Evolutionary conservation across 2,113 vertebrate species (phyloP).

Genomic region (Thinocorus orbignyianus): DNA sequence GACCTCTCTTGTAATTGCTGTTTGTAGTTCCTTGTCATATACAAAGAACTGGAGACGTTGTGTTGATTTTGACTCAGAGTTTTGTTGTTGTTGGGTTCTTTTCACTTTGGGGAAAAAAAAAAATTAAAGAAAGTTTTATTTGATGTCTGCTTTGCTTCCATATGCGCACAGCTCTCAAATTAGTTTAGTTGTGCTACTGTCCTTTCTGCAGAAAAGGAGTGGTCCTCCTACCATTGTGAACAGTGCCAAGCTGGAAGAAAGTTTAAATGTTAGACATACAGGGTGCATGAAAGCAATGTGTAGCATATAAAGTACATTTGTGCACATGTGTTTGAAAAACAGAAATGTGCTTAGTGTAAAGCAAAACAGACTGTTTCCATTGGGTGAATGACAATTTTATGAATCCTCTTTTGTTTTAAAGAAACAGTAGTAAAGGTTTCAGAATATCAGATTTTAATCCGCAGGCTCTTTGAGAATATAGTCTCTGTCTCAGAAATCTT

Average conservation of each 20-base stretch:
- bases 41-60: not conserved
- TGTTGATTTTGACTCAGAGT: rapidly evolving
- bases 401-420: not conserved
- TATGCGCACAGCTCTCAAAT: not conserved
- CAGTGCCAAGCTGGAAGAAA: not conserved
- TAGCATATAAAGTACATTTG: not conserved
- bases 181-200: not conserved
- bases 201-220: not conserved
- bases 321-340: not conserved
- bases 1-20: not conserved
- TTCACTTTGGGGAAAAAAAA: not conserved
- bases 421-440: not conserved
- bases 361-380: not conserved
- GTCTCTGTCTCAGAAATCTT: not conserved
- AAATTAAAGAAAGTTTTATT: not conserved
- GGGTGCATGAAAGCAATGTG: not conserved
- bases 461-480: not conserved
- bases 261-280: not conserved
- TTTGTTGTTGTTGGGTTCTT: not conserved
- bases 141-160: not conserved
- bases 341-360: not conserved
- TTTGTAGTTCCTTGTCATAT: not conserved
- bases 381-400: not conserved
- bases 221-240: not conserved
- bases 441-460: not conserved